Evolutionary conservation across 2,797 vertebrate species (phyloP).

Genomic region (Spheniscus humboldti): DNA sequence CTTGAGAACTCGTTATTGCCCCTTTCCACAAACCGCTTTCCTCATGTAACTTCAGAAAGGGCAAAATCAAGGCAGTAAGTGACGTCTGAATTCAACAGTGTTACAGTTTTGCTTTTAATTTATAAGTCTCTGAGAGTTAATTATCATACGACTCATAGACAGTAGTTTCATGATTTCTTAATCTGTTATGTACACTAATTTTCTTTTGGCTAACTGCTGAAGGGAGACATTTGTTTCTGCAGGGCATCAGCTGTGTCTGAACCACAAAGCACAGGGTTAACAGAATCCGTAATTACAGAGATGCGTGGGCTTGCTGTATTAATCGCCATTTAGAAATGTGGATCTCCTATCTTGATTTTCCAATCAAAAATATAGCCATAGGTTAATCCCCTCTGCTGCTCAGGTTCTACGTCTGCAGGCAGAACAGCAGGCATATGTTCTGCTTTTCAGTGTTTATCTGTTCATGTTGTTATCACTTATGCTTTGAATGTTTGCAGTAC

Average conservation of each 20-base stretch:
- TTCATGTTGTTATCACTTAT: background rate
- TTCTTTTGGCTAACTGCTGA: constrained; percentile 3
- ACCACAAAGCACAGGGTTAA: constrained; percentile 2
- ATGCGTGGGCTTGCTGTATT: background rate
- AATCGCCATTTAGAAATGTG: background rate
- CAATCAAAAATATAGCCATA: background rate
- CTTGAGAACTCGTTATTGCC: background rate
- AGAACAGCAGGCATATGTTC: background rate
- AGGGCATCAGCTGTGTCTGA: constrained; percentile 27
- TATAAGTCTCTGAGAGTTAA: background rate
- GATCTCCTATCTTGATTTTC: constrained; percentile 5
- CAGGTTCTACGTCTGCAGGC: background rate
- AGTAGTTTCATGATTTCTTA: constrained; percentile 13
- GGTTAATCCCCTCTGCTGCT: constrained; percentile 40
- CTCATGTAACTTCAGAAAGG: background rate
- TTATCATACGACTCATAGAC: background rate
- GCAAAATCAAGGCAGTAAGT: background rate
- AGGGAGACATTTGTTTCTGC: constrained; percentile 27
- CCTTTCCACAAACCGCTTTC: background rate
- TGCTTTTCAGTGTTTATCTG: background rate
- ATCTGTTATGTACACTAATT: background rate
- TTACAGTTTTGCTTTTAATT: background rate
- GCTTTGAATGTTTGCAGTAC: background rate
- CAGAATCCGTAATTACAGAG: background rate
- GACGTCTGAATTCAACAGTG: background rate